Evolutionary conservation across 2,888 invertebrate species (phyloP).

Genomic region (Macroteleia sp.): DNA sequence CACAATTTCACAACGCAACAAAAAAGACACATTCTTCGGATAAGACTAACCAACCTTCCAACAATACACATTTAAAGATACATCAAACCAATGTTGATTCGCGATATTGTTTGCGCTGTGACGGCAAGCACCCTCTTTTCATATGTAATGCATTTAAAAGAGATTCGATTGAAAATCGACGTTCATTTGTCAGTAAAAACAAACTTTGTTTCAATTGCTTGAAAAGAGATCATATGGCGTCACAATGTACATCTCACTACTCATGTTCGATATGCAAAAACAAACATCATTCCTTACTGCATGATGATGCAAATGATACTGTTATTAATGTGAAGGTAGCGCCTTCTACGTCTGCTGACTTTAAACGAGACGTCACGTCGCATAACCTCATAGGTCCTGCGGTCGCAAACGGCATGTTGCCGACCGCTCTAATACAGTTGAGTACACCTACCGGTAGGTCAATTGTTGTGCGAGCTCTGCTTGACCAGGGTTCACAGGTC

Average conservation of each 20-base stretch:
- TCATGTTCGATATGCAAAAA: background rate
- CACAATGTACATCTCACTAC: background rate
- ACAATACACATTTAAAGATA: background rate
- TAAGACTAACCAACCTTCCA: background rate
- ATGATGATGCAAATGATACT: background rate
- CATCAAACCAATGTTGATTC: background rate
- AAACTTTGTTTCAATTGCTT: conserved; percentile 10
- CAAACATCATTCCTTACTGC: background rate
- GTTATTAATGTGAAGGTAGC: background rate
- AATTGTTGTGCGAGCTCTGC: conserved; percentile 3
- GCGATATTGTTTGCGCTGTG: conserved; percentile 6
- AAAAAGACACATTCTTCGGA: background rate
- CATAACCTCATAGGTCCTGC: background rate
- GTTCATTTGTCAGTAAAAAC: background rate
- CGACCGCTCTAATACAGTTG: background rate
- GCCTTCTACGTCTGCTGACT: background rate
- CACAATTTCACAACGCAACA: background rate
- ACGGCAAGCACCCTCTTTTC: conserved; percentile 11
- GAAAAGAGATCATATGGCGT: background rate
- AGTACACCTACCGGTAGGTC: background rate
- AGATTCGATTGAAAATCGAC: background rate
- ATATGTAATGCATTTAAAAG: conserved; percentile 1
- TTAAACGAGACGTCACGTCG: background rate
- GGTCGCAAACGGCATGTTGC: conserved; percentile 2
- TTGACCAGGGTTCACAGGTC: conserved; percentile 28